These are phyloP conservation scores for Pangasius mekongensis DNA, from an alignment of 2,797 vertebrate genomes.

Conservation along the genomic window DNA sequence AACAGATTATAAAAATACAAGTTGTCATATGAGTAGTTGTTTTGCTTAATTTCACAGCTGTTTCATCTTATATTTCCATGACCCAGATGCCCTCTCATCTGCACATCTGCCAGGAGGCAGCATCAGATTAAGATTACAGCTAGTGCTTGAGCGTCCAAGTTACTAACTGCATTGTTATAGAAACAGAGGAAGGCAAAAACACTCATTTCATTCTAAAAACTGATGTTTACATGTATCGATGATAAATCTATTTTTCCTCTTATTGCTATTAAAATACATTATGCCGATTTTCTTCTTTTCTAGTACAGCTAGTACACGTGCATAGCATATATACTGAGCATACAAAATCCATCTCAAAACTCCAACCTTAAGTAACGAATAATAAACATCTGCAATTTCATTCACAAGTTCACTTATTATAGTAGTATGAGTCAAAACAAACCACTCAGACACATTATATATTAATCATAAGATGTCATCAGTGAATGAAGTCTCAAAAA, in stretches of 20 bases:
- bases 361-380: not conserved
- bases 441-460: not conserved
- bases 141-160: not conserved
- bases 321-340: not conserved
- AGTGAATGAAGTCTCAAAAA: not conserved
- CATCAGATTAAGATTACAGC: conserved; percentile 25
- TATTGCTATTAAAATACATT: not conserved
- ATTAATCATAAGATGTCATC: not conserved
- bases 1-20: not conserved
- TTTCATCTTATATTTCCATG: not conserved
- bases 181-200: not conserved
- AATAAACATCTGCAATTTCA: not conserved
- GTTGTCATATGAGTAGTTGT: not conserved
- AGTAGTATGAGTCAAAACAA: not conserved
- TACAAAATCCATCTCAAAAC: not conserved
- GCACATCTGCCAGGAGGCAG: conserved; percentile 16
- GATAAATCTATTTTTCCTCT: not conserved
- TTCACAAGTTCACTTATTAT: not conserved
- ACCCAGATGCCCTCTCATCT: conserved; percentile 16
- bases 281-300: not conserved
- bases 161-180: conserved; percentile 10
- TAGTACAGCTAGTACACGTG: not conserved
- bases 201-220: not conserved
- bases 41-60: not conserved
- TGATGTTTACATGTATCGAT: not conserved